Evolutionary conservation across 1,140 invertebrate species (phyloP), one percentile per base, ranked within the genome.

Genomic region (Lasaia peninsularis): DNA sequence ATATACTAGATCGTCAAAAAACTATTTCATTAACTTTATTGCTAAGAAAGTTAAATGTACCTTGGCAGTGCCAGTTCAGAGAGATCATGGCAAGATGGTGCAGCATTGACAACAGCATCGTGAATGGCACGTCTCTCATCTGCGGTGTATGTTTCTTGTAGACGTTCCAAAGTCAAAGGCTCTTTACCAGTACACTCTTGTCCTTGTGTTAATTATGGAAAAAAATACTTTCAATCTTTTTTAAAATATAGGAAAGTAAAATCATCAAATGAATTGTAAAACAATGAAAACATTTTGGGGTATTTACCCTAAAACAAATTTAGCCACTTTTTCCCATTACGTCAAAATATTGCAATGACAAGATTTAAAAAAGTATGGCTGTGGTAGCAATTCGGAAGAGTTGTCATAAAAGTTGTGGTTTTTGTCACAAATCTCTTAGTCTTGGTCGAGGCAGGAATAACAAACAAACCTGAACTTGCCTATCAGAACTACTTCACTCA

Each of bases 41-140:
- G 4, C 14, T 28, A 14, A 9, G n/a, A 33, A 21, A 40, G 9
- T 2, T n/a, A 40, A 2, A 52, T 12, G 63, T 60, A 84, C 80
- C 70, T 65, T 12, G 52, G 53, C 12, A 83, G 48, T n/a, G 67
- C 69, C 24, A 81, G 52, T 20, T 81, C 78, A 2, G 69, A 50
- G 0, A 80, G 58, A 28, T 78, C 66, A 62, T 74, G 73, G 35
- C 67, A 65, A 1, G 70, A 50, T 0, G 76, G 85, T 16, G 65
- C 72, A 0, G 71, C 69, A 2, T 35, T 58, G 9, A 86, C 78
- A 14, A 85, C 82, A 2, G 77, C 77, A 49, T 85, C 74, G 20
- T 88, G 63, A 12, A 88, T 66, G 1, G 75, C 81, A 9, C 83
- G 65, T 1, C 85, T 59, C 56, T 88, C 82, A 31, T 86, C 83